These are phyloP conservation scores for Dryoscopus gambensis DNA, from an alignment of 2,113 vertebrate species.

Conservation along the genomic window DNA sequence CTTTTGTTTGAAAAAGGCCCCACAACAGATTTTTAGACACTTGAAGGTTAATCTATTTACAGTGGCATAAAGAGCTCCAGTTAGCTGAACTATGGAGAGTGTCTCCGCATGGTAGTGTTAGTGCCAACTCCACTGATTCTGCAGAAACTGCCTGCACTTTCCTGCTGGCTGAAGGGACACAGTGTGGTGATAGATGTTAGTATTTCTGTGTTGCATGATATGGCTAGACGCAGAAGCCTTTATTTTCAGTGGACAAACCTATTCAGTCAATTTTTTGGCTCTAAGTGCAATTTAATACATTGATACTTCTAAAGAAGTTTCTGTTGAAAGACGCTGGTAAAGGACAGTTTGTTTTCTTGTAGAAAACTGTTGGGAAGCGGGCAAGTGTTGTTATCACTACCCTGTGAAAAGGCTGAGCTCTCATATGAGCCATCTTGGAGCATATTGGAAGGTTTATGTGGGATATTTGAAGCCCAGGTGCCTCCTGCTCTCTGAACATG, in stretches of 20 bases:
- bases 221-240: background rate
- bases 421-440: background rate
- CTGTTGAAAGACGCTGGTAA: background rate
- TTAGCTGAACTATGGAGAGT: background rate
- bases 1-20: background rate
- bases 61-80: background rate
- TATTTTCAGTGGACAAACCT: background rate
- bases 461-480: background rate
- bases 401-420: background rate
- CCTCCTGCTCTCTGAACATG: background rate
- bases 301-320: background rate
- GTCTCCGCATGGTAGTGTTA: rapidly evolving
- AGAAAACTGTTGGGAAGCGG: background rate
- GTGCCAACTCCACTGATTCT: background rate
- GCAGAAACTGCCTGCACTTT: background rate
- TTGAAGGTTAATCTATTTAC: background rate
- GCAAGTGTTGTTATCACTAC: background rate
- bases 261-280: background rate
- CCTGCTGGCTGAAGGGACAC: background rate
- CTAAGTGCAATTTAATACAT: background rate
- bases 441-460: background rate
- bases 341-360: background rate
- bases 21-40: background rate
- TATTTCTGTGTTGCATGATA: background rate
- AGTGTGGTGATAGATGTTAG: background rate